Base-by-base conservation (phyloP, 2,113 vertebrate species). In the Cariama cristata region DNA sequence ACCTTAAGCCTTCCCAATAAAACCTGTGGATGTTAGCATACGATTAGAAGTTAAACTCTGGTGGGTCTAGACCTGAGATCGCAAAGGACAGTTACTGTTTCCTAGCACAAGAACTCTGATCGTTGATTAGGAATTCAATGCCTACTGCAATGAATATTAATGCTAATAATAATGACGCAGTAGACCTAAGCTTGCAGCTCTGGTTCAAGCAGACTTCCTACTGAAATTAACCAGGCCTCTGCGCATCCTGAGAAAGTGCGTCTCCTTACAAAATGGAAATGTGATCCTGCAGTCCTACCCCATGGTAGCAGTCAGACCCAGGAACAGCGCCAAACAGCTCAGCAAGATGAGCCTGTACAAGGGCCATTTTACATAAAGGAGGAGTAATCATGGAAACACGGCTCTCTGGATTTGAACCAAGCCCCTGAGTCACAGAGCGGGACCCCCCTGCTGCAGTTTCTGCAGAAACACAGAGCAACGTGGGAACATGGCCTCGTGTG, bases 351-450 rank as follows among this genome's bases (percentile, higher is more conserved):
- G 95, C 96, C 95, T 79, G 40, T 93, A 56, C 96, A 94, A 87
- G 95, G 96, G 80, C 93, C 91, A 93, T 97, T 97, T 97, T 97
- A 97, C 95, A 85, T 96, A 95, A 95, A 95, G 80, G 66, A 93
- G 69, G 33, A 95, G 64, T 60, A 95, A 94, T 97, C 91, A 96
- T 93, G 69, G 92, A 97, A 97, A 96, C 93, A 94, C 3, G 12
- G 95, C 49, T 91, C 53, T 64, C 91, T 97, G 97, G 95, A 96
- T 73, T 60, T 45, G 82, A 79, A 97, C 90, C 96, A 97, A 94
- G 82, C 74, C 92, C 90, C 92, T 94, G 93, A 97, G 74, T 95
- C 91, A 96, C 33, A 22, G 56, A 93, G 53, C 1, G 0, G 77
- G 93, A 94, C 91, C 91, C 91, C 83, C 74, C 66, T 62, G 80